A percentile compares a stretch with the other conserved stretches of the same genome.
Evolutionary conservation across 2,113 vertebrate genomes (phyloP).

Genomic region (Macrotus californicus): DNA sequence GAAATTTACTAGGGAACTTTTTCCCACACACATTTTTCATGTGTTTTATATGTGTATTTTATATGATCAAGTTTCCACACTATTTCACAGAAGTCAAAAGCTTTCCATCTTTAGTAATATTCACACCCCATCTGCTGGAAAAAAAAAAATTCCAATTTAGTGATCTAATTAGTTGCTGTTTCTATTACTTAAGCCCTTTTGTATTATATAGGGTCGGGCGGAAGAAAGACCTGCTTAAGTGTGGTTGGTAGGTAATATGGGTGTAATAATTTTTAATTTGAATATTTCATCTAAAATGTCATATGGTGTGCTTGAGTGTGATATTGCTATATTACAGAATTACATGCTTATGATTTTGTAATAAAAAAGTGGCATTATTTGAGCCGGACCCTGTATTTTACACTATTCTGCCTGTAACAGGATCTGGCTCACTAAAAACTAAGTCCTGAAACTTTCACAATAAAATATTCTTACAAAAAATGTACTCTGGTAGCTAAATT

Average conservation of each 20-base stretch:
- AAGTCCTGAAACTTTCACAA: conserved; percentile 22
- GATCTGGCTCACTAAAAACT: background rate
- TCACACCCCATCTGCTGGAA: background rate
- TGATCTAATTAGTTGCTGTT: background rate
- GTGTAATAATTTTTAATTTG: no score
- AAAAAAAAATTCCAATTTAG: background rate
- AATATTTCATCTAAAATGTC: no score
- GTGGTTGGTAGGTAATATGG: no score
- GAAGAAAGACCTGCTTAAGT: no score
- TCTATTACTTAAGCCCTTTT: background rate
- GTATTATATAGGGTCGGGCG: no score
- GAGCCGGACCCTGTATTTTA: background rate
- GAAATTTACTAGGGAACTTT: background rate
- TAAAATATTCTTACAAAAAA: background rate
- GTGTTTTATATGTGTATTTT: background rate
- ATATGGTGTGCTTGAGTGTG: no score
- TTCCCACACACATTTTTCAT: background rate
- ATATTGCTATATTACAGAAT: no score
- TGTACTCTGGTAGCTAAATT: background rate
- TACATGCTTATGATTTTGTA: no score
- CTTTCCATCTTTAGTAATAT: conserved; percentile 5
- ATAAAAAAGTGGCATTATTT: no score
- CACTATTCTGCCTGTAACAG: background rate
- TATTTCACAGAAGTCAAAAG: background rate
- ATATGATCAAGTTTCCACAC: background rate